A percentile compares a stretch with the other conserved stretches of the same genome.
Conservation (phyloP, 2,797 vertebrate species). For the Leptoclinus maculatus region DNA sequence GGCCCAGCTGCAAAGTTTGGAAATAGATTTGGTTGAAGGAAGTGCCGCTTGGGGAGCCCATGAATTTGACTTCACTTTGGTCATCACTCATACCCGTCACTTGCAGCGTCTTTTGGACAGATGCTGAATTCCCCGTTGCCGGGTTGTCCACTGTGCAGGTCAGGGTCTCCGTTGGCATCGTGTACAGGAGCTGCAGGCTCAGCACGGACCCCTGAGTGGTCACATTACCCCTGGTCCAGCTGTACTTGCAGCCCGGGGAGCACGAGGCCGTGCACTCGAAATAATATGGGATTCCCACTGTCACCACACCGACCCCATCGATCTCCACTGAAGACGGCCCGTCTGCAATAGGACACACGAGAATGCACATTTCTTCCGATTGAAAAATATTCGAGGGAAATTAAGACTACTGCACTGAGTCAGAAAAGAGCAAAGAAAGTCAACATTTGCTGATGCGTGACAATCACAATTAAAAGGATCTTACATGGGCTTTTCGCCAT, state of each 20-base stretch:
- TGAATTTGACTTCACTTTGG: background rate
- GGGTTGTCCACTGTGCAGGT: conserved; percentile 41
- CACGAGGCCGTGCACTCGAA: conserved; percentile 31
- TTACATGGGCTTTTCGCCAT: conserved; percentile 23
- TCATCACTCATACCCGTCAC: conserved; percentile 36
- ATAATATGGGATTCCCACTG: conserved; percentile 40
- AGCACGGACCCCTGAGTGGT: conserved; percentile 22
- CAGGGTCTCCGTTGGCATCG: background rate
- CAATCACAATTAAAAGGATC: background rate
- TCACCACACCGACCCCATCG: conserved; percentile 12
- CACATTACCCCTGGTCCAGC: conserved; percentile 30
- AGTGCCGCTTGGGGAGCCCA: background rate
- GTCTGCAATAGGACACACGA: conserved; percentile 2
- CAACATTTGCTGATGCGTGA: background rate
- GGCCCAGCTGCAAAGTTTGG: conserved; percentile 33
- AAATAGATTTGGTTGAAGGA: background rate
- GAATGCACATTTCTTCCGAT: background rate
- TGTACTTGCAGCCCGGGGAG: conserved; percentile 35
- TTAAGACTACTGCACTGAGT: too few species aligned
- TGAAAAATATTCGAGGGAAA: background rate
- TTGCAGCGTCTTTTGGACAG: conserved; percentile 12
- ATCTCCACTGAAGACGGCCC: conserved; percentile 38
- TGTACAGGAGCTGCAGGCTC: conserved; percentile 6
- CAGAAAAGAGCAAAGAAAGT: background rate
- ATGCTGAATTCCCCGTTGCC: background rate